Base-by-base conservation (phyloP, 2,113 vertebrate species). In the Girardinichthys multiradiatus region DNA sequence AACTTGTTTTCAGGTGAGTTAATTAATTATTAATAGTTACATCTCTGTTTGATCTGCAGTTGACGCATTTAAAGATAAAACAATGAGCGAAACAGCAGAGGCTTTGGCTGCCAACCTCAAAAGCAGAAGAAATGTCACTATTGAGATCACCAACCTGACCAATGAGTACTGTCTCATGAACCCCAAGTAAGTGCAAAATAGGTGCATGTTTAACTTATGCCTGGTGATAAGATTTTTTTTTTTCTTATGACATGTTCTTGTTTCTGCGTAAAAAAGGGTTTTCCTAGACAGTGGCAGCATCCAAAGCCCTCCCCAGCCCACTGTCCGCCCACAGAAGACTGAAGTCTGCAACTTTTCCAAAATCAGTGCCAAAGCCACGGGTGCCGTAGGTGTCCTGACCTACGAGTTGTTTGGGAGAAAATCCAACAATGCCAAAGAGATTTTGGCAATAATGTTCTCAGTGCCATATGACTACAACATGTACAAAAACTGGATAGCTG, bases 261-360 rank as follows among this genome's bases (percentile, higher is more conserved):
- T 58, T 59, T 0, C 17, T 74, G 60, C 15, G 31, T 33, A 15
- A 28, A 7, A n/a, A 21, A 91, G 92, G 61, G 1, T 91, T 31
- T 91, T 14, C 68, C 37, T 92, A 45, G 84, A 91, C 0, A 91
- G 68, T 0, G 93, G 92, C 4, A 10, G 39, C 63, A 62, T 45
- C 76, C 33, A 73, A 39, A 83, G 71, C 51, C 87, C 90, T 0
- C 90, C 89, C 0, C 85, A 87, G 21, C 93, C 92, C 24, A 87
- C 84, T 0, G 78, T 92, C 28, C 81, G 80, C 2, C 79, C 87
- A 0, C 31, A 59, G 63, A 81, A 86, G 51, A 87, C 85, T 0
- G 89, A 93, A 57, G 57, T 93, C 42, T 93, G 92, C 82, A 92
- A 84, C 80, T 92, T 93, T 75, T 67, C 27, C 82, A 93, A 92